phyloP scores from a whole-genome alignment of 1,140 invertebrate species.

The Drosophila tropicalis region DNA sequence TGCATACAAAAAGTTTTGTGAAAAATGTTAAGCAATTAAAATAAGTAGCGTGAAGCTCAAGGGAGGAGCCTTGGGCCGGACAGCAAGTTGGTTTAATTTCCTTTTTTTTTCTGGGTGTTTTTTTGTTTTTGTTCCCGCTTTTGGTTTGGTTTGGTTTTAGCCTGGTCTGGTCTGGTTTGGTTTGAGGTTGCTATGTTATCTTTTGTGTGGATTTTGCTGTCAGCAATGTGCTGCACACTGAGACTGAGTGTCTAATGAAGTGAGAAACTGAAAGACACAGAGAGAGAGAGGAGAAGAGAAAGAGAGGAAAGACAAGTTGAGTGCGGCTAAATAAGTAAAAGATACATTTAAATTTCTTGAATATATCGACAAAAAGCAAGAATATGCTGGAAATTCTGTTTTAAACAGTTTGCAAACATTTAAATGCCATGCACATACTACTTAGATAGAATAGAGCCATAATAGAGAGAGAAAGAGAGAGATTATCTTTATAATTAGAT shows the following conservation, averaged over 20 bases:
- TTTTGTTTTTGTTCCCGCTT: slow-evolving; percentile 1
- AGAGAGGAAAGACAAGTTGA: neutral
- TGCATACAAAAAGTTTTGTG: slow-evolving; percentile 55
- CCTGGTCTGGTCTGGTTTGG: neutral
- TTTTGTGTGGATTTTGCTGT: slow-evolving; percentile 61
- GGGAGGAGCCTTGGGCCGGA: slow-evolving; percentile 23
- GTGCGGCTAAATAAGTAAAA: neutral
- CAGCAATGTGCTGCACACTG: slow-evolving; percentile 44
- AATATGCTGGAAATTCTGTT: slow-evolving; percentile 26
- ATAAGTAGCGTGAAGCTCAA: slow-evolving; percentile 56
- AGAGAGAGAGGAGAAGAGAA: neutral
- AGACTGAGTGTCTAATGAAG: slow-evolving; percentile 36
- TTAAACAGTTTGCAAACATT: slow-evolving; percentile 31
- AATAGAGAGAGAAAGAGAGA: slow-evolving; percentile 39
- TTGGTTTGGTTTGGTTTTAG: slow-evolving; percentile 8
- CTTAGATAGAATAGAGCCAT: slow-evolving; percentile 18
- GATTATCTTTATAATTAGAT: slow-evolving; percentile 78
- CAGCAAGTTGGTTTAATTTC: slow-evolving; percentile 32
- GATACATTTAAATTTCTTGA: slow-evolving; percentile 7
- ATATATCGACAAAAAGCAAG: slow-evolving; percentile 21
- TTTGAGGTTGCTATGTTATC: slow-evolving; percentile 33
- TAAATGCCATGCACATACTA: slow-evolving; percentile 57
- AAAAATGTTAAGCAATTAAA: slow-evolving; percentile 79
- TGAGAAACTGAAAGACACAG: neutral
- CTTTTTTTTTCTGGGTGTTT: slow-evolving; percentile 1